Conservation (phyloP, 2,888 invertebrate species). For the Lobophora halterata region DNA sequence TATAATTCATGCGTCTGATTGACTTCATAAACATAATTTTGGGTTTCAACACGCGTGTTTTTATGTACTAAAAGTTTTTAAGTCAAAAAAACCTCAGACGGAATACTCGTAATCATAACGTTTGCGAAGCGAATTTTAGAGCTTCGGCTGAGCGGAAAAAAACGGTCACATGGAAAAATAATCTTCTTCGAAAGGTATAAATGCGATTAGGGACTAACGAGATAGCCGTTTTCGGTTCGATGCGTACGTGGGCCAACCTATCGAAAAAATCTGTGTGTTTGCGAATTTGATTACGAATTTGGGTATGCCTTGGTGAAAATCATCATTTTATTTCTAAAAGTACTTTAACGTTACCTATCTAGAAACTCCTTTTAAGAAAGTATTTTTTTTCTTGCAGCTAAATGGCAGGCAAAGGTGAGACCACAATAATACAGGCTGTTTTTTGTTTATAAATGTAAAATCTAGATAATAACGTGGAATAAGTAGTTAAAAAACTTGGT, state of each 20-base stretch:
- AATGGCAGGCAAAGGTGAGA: no score
- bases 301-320: slow-evolving; percentile 7
- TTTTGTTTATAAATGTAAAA: no score
- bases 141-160: slow-evolving; percentile 18
- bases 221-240: slow-evolving; percentile 36
- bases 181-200: slow-evolving; percentile 36
- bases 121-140: slow-evolving; percentile 10
- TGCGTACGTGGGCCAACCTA: slow-evolving; percentile 32
- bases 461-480: no score
- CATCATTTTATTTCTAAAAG: background rate
- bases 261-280: slow-evolving; percentile 28
- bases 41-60: no score
- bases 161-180: slow-evolving; percentile 30
- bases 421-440: no score
- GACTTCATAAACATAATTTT: no score
- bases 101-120: no score
- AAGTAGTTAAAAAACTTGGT: no score
- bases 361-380: no score
- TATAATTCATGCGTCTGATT: no score
- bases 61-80: no score
- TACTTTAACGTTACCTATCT: background rate
- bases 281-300: slow-evolving; percentile 20
- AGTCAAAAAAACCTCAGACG: slow-evolving; percentile 7
- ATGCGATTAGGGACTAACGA: slow-evolving; percentile 41
- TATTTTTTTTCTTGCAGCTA: no score